Conservation (phyloP, 2,113 vertebrate species). For the Seriola rivoliana region DNA sequence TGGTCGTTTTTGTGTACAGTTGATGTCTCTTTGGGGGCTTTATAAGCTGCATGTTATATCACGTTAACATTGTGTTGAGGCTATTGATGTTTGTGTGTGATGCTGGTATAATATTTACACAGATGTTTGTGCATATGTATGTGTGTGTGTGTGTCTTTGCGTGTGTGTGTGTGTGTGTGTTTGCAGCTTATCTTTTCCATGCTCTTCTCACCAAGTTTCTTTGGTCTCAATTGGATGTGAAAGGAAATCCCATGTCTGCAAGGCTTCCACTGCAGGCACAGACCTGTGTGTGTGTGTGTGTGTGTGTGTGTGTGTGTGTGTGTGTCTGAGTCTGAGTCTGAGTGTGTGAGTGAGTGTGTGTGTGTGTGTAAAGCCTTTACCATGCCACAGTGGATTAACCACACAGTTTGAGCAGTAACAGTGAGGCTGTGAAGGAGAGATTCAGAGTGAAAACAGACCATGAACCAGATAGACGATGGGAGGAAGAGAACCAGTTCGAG, state of each 20-base stretch:
- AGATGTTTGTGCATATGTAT: conserved; percentile 45
- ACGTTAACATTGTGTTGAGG: conserved; percentile 57
- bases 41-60: conserved; percentile 63
- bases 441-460: conserved; percentile 29
- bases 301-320: conserved; percentile 52
- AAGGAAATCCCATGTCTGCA: conserved; percentile 79
- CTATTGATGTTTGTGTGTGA: conserved; percentile 53
- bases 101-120: conserved; percentile 53
- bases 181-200: conserved; percentile 56
- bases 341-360: conserved; percentile 32
- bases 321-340: no score
- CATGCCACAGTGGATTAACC: conserved; percentile 74
- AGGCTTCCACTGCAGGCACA: conserved; percentile 71
- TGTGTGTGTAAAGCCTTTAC: conserved; percentile 42
- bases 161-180: conserved; percentile 40
- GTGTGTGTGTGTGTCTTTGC: conserved; percentile 48
- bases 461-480: conserved; percentile 1
- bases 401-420: conserved; percentile 58
- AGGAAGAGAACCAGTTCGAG: conserved; percentile 7
- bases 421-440: conserved; percentile 49
- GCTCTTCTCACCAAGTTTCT: conserved; percentile 72
- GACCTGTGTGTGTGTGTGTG: conserved; percentile 57
- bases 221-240: conserved; percentile 76
- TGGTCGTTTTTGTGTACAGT: conserved; percentile 38
- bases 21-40: conserved; percentile 47